Percentiles rank a stretch among this genome's conserved stretches.
Conservation (phyloP, 1,140 invertebrate species). For the Drosophila prosaltans region DNA sequence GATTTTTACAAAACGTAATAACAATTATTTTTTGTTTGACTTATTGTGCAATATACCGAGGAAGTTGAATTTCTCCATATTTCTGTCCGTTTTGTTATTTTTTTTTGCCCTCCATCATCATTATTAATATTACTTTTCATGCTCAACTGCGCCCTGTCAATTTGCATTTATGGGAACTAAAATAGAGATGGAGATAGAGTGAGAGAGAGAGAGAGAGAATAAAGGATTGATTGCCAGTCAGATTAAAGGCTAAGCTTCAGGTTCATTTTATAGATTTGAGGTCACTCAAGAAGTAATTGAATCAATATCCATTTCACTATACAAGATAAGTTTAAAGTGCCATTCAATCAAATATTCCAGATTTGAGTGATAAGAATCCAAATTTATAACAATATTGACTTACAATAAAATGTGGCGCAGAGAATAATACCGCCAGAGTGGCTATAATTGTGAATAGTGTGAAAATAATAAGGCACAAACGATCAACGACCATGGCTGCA, state of each 20-base stretch:
- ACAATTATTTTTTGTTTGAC: conserved; percentile 49
- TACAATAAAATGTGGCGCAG: conserved; percentile 93
- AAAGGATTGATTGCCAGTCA: neutral
- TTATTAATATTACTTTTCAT: conserved; percentile 11
- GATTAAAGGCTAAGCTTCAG: neutral
- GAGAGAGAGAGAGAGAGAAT: neutral
- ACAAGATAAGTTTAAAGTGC: too few species aligned
- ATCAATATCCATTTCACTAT: too few species aligned
- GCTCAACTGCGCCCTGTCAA: conserved; percentile 7
- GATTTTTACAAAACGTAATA: conserved; percentile 53
- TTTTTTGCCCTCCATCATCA: neutral
- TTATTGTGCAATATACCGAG: conserved; percentile 16
- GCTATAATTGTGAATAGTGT: conserved; percentile 98
- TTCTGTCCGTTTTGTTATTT: neutral
- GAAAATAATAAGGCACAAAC: conserved; percentile 99
- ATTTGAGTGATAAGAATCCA: too few species aligned
- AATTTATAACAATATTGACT: conserved; percentile 26
- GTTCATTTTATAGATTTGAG: too few species aligned
- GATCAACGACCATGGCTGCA: conserved; percentile 99
- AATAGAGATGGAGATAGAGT: neutral
- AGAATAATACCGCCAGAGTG: conserved; percentile 97
- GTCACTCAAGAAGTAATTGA: too few species aligned
- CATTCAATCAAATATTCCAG: too few species aligned
- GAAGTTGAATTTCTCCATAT: conserved; percentile 8
- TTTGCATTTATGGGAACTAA: conserved; percentile 69